Conservation (phyloP, 1,140 invertebrate genomes). For the Cyphomyrmex costatus region DNA sequence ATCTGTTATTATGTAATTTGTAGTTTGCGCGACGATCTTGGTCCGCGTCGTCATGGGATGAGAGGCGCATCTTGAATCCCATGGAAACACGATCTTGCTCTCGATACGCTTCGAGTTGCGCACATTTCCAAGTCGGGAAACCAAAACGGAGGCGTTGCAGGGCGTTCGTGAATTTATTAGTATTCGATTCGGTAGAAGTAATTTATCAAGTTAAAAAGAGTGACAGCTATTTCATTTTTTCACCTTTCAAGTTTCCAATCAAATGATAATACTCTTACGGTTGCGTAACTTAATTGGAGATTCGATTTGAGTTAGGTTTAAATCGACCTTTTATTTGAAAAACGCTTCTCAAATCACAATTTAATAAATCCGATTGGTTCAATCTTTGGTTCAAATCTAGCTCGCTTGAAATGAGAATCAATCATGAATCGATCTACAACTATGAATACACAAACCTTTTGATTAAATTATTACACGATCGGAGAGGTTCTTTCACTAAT, state of each 20-base stretch:
- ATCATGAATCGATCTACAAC: too few relatives aligned
- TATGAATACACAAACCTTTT: too few relatives aligned
- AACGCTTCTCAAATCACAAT: too few relatives aligned
- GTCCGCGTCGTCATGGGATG: constrained; percentile 73
- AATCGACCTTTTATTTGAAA: too few relatives aligned
- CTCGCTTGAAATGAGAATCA: too few relatives aligned
- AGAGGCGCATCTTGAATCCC: constrained; percentile 70
- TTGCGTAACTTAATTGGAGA: too few relatives aligned
- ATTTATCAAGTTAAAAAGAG: not conserved
- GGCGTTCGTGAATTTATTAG: not conserved
- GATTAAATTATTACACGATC: not conserved
- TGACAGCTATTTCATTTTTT: not conserved
- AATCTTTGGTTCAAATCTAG: too few relatives aligned
- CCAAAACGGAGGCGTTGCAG: constrained; percentile 39
- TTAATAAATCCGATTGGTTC: too few relatives aligned
- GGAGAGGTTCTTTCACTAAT: not conserved
- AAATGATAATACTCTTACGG: not conserved
- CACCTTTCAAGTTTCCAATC: not conserved
- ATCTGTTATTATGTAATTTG: constrained; percentile 29
- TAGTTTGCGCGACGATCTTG: constrained; percentile 13
- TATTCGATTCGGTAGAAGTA: not conserved
- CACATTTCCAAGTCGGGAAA: constrained; percentile 49
- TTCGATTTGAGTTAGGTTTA: too few relatives aligned
- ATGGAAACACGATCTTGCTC: constrained; percentile 79
- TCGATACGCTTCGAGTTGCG: constrained; percentile 71